Base-by-base conservation (phyloP, 2,113 vertebrate genomes). In the Podiceps cristatus region DNA sequence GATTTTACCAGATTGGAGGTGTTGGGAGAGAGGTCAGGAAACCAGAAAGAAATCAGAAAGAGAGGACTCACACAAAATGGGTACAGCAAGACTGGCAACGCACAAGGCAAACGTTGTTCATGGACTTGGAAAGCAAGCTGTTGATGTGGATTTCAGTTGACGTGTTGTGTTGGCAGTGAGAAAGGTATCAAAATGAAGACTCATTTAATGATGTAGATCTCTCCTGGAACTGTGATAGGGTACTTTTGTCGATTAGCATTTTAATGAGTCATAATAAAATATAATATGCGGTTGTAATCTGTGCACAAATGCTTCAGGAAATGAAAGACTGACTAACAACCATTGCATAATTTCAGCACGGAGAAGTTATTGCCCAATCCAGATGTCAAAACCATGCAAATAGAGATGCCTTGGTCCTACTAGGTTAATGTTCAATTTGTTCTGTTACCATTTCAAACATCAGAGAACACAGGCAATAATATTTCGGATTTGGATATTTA, bases 191-290 rank as follows among this genome's bases (percentile, higher is more conserved):
- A 94, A 94, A 88, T 83, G 81, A 52, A 93, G 75, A 81, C 7
- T 29, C 16, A 28, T 72, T 85, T 78, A 79, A 68, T 76, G 81
- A 60, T 75, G 75, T 67, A 45, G 68, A 92, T 91, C 49, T 94
- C 75, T 88, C 40, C 71, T 91, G 68, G 29, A 91, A 82, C 29
- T 84, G 52, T 53, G 56, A 78, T 56, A 75, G 79, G 28, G 4
- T 60, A 52, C 83, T 97, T 93, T 28, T 87, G 83, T 92, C 7
- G 10, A 93, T 97, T 97, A 91, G 92, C 92, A 92, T 97, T 97
- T 96, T 95, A 96, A 97, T 91, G 90, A 94, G 68, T 95, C 93
- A 78, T 92, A 97, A 94, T 88, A 93, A 96, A 96, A 95, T 95
- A 96, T 56, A 95, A 95, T 91, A 90, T 71, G 83, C 8, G 56